These are phyloP conservation scores for Noctua janthina DNA, from an alignment of 2,888 invertebrate species.

Conservation along the genomic window DNA sequence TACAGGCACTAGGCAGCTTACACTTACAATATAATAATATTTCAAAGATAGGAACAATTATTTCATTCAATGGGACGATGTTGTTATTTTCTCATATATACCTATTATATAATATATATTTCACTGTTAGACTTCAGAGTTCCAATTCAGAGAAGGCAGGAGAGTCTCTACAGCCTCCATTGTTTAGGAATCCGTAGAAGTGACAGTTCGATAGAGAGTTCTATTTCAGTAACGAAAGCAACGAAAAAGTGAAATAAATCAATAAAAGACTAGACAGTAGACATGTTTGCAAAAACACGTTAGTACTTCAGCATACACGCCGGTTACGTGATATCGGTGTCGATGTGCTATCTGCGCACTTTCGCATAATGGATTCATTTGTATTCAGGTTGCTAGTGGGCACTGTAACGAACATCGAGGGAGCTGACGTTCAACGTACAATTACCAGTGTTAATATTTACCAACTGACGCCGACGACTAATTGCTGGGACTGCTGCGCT, in stretches of 20 bases:
- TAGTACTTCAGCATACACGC: conserved; percentile 76
- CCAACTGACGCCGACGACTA: conserved; percentile 88
- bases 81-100: neutral
- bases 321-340: conserved; percentile 80
- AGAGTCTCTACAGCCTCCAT: neutral
- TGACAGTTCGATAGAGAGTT: conserved; percentile 1
- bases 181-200: conserved; percentile 8
- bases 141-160: neutral
- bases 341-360: conserved; percentile 85
- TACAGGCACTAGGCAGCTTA: neutral
- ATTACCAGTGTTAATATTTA: conserved; percentile 90
- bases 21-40: neutral
- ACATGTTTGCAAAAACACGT: conserved; percentile 72
- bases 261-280: conserved; percentile 32
- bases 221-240: conserved; percentile 30
- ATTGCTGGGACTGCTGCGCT: conserved; percentile 82
- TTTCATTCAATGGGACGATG: neutral
- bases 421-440: conserved; percentile 88
- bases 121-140: conserved; percentile 4
- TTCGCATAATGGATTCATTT: conserved; percentile 89
- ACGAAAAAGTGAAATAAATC: conserved; percentile 13
- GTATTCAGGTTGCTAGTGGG: conserved; percentile 88
- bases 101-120: no score
- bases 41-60: neutral
- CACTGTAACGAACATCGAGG: conserved; percentile 88